Evolutionary conservation across 1,140 invertebrate genomes (phyloP), one percentile per base, ranked within the genome.

Genomic region (Nasonia giraulti): DNA sequence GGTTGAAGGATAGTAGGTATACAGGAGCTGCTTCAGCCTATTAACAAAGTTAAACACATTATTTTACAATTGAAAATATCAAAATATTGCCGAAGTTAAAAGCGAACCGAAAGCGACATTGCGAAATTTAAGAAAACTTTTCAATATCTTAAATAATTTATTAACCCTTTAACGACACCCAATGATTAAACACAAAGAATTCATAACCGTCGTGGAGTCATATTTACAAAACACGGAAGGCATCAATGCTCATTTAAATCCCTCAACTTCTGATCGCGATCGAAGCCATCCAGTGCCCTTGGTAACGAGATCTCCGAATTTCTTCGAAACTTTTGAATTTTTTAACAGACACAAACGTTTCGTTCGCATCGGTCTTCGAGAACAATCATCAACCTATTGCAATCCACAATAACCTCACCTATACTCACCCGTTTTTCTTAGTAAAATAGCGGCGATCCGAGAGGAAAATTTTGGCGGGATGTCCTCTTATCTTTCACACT

Each of bases 391-490:
- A 10, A 27, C 8, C 12, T 71, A 71, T 31, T 17, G 31, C 5
- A 71, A 71, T 33, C 1, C 11, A 33, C 2, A 17, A 5, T 2
- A 44, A 44, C 10, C 40, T 8, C 23, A 10, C 68, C 4, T 31
- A 37, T 55, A 84, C 83, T 84, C 47, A 84, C 83, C 55, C 6
- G 44, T 37, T 79, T 66, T 74, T 7, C 55, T 6, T 55, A n/a
- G n/a, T 3, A n/a, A 33, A 83, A 33, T 55, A 55, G 37, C 66
- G 10, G 17, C 37, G 47, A 44, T 5, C n/a, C 23, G 44, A 50
- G 2, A 80, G 33, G 62, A 44, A 66, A 44, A 11, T 71, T 84
- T 84, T 84, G 83, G 83, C 83, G 83, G 83, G 77, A 84, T 31
- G 74, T 68, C 31, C 12, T 68, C 5, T 14, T 40, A 8, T 40